These are phyloP conservation scores for Melanotaenia trifasciata DNA, from an alignment of 2,797 vertebrate species.

Conservation along the genomic window DNA sequence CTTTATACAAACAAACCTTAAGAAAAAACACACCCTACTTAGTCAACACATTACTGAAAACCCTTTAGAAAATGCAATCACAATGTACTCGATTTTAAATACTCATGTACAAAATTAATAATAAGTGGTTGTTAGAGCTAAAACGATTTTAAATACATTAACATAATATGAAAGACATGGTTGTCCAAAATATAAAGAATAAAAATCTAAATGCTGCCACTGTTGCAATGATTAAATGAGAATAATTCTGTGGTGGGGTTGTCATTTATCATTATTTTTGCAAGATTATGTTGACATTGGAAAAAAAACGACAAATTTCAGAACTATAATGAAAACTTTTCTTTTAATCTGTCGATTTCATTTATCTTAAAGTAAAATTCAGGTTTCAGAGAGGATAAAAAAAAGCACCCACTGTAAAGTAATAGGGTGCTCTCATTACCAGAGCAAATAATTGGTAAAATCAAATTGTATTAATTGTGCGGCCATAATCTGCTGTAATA, in stretches of 20 bases:
- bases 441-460: background rate
- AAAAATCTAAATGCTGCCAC: background rate
- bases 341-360: background rate
- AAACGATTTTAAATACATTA: background rate
- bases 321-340: background rate
- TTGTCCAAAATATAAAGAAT: background rate
- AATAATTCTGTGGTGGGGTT: too few relatives aligned
- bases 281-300: background rate
- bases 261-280: too few relatives aligned
- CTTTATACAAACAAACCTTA: background rate
- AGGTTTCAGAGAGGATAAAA: background rate
- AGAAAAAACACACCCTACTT: background rate
- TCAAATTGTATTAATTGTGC: background rate
- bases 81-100: background rate
- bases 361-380: background rate
- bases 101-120: background rate
- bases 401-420: background rate
- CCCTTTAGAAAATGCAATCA: background rate
- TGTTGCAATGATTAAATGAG: background rate
- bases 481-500: background rate
- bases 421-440: background rate
- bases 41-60: background rate
- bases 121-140: too few relatives aligned
- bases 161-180: accelerated
- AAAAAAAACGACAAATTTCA: too few relatives aligned